A percentile compares a stretch with the other conserved stretches of the same genome.
Evolutionary conservation across 2,797 vertebrate genomes (phyloP).

Genomic region (Phalloptychus januarius): DNA sequence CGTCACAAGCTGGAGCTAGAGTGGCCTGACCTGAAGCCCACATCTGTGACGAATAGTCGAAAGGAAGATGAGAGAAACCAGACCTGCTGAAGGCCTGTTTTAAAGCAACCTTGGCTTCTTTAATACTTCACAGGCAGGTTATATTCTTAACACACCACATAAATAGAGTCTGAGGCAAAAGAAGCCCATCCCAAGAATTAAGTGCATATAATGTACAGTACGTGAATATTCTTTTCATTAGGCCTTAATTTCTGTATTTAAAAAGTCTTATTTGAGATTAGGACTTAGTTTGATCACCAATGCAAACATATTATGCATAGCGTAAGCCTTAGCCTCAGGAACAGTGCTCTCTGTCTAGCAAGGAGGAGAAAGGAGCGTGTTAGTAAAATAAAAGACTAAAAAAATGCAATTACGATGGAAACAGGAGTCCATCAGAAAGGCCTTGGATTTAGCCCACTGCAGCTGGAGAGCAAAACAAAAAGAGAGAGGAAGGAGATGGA

Average conservation of each 20-base stretch:
- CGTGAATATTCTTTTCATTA: background rate
- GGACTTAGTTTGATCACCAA: background rate
- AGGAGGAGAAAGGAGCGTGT: slow-evolving; percentile 38
- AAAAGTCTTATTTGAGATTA: background rate
- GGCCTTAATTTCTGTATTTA: background rate
- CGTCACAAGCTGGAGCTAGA: background rate
- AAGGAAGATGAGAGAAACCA: slow-evolving; percentile 2
- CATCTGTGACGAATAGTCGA: background rate
- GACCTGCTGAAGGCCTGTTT: background rate
- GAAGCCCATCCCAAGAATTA: background rate
- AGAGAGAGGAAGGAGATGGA: slow-evolving; percentile 12
- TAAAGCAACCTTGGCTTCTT: background rate
- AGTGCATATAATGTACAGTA: background rate
- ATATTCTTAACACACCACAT: background rate
- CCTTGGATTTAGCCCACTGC: slow-evolving; percentile 50
- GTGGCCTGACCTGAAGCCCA: background rate
- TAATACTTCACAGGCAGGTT: background rate
- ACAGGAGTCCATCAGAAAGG: slow-evolving; percentile 52
- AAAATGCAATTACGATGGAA: slow-evolving; percentile 57
- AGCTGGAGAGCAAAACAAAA: slow-evolving; percentile 36
- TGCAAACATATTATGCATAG: background rate
- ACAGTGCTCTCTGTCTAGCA: slow-evolving; percentile 27
- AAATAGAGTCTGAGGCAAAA: background rate
- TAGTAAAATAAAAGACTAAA: slow-evolving; percentile 21
- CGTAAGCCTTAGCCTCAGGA: slow-evolving; percentile 32